Base-by-base conservation (phyloP, 1,140 invertebrate genomes). In the Adoxophyes honmai region DNA sequence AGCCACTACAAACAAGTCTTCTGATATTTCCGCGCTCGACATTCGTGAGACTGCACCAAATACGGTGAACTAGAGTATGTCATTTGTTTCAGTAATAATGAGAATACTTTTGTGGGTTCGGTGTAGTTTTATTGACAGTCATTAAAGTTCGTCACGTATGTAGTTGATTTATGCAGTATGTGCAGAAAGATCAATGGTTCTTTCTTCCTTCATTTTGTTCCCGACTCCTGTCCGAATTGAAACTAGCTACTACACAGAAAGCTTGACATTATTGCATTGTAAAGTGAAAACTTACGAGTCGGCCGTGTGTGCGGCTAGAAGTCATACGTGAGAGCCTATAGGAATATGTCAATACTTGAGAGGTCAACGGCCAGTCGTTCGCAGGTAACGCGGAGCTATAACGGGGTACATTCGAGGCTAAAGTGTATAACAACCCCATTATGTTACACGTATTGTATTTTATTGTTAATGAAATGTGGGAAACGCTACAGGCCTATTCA, bases 281-380 rank as follows among this genome's bases (percentile, higher is more conserved):
- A 33, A 11, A 60, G 73, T 70, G 67, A 64, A 65, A 55, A 61
- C 68, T 69, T 62, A 65, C 55, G 60, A 28, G 21, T 28, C 21
- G 21, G 21, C 21, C 6, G 21, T 28, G 21, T 28, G 21, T 28
- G 21, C 21, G 21, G 21, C 21, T 75, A 71, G 75, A 73, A 65
- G 78, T 75, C 74, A 77, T 72, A 87, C 81, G 78, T 85, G 81
- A 83, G 84, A 85, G 85, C 83, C 77, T 85, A 81, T 87, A 85
- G 77, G 75, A 85, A 87, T 82, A 87, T 87, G 84, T 87, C 84
- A 87, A 87, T 85, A 87, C 75, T 79, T 76, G 76, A 76, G 74
- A 73, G 84, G 84, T 87, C 84, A 87, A 81, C 73, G 84, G 70
- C 84, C 84, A 83, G 71, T 66, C 73, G 64, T 60, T 65, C 70